These are phyloP conservation scores for Ivindomyrus marchei DNA, from an alignment of 2,113 vertebrate genomes.

Conservation along the genomic window DNA sequence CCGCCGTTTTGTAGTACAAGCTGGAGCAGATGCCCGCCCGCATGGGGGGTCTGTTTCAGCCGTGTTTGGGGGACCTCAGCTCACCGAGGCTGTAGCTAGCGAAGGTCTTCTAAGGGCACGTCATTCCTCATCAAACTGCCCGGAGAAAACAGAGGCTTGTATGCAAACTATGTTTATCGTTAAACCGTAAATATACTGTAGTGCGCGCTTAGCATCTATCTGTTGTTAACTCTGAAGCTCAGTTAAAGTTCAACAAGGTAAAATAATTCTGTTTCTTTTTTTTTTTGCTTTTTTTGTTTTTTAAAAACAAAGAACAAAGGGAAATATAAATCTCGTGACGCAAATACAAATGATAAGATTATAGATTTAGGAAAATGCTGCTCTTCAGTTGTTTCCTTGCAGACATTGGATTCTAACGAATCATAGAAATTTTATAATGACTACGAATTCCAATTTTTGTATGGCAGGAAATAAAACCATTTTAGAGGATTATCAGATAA, in stretches of 20 bases:
- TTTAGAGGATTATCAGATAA: background rate
- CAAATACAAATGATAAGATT: background rate
- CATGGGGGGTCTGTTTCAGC: background rate
- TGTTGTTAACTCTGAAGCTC: background rate
- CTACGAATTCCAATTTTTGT: background rate
- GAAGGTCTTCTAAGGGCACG: background rate
- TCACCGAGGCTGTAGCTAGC: background rate
- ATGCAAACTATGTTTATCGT: background rate
- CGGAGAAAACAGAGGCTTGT: background rate
- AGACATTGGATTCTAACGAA: background rate
- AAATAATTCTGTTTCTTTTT: background rate
- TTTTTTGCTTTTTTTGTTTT: background rate
- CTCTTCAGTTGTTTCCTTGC: background rate
- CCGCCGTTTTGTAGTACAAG: conserved; percentile 18
- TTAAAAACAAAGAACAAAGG: background rate
- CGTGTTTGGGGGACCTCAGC: background rate
- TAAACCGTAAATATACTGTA: background rate
- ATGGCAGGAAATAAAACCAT: background rate
- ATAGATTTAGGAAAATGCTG: background rate
- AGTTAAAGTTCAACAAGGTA: background rate
- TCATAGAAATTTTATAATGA: background rate
- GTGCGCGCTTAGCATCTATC: background rate
- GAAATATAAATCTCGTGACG: background rate
- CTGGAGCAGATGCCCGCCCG: conserved; percentile 12
- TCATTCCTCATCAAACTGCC: background rate